Evolutionary conservation across 2,888 invertebrate genomes (phyloP), one percentile per base, ranked within the genome.

Genomic region (Acleris literana): DNA sequence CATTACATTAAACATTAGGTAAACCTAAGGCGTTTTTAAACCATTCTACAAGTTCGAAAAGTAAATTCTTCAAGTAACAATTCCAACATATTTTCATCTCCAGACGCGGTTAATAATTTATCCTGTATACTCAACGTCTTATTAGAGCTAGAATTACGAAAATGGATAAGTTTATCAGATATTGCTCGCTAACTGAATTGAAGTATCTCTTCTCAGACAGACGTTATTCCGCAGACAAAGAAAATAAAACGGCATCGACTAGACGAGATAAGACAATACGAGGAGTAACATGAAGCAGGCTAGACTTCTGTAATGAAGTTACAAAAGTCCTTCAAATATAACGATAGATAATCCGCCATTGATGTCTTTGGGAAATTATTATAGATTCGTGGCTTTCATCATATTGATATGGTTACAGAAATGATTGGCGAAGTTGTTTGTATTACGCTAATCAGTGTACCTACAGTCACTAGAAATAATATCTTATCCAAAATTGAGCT

Each of bases 111-210:
- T 18, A 53, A 17, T 29, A 17, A 43, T 22, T 52, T 20, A 1
- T 11, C 25, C 18, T 44, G 20, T 9, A 25, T 33, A n/a, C 44
- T 6, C 20, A 53, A 53, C 18, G 65, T 52, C 33, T 62, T 62
- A 52, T 65, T 65, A 53, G 33, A 17, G 17, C 11, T 57, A 46
- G 25, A 25, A 61, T 33, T 29, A 18, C 56, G 57, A 55, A 33
- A 56, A 56, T 63, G 51, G 49, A 51, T 52, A 22, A 57, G 33
- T 57, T 57, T 66, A 57, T 66, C 46, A 57, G 57, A 52, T 57
- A 62, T 52, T 66, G 46, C 62, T 61, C 48, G n/a, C 66, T 66
- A 62, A 65, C 60, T 56, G 51, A 65, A 65, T 61, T 61, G 57
- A 61, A 61, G 49, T 52, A 56, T 62, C 44, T 55, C 29, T 52